phyloP scores from a whole-genome alignment of 1,140 invertebrate species.

The Eumaeus atala region DNA sequence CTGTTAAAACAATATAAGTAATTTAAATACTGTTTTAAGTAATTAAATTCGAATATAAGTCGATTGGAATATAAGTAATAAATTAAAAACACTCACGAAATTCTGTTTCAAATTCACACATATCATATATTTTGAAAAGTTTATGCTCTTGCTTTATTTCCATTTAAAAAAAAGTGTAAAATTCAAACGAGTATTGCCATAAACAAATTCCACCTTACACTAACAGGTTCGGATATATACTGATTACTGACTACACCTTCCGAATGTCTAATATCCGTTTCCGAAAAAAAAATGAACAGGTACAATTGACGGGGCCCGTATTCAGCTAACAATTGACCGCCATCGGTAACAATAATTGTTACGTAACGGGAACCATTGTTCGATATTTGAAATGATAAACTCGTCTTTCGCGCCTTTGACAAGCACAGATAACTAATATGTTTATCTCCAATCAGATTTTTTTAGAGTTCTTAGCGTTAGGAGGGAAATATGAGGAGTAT shows the following conservation, averaged over 20 bases:
- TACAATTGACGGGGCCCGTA: slow-evolving; percentile 43
- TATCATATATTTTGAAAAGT: slow-evolving; percentile 34
- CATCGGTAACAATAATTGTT: slow-evolving; percentile 20
- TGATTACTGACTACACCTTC: slow-evolving; percentile 53
- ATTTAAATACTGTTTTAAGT: no score
- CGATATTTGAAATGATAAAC: slow-evolving; percentile 11
- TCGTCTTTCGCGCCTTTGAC: background rate
- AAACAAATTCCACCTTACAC: slow-evolving; percentile 49
- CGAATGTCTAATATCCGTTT: slow-evolving; percentile 56
- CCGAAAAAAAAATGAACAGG: slow-evolving; percentile 58
- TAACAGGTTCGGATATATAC: slow-evolving; percentile 52
- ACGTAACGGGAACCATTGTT: slow-evolving; percentile 11
- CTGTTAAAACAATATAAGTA: no score
- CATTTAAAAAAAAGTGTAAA: slow-evolving; percentile 3
- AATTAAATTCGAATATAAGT: no score
- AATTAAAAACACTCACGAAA: slow-evolving; percentile 45
- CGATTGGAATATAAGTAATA: background rate
- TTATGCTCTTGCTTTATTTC: slow-evolving; percentile 57
- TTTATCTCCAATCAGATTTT: no score
- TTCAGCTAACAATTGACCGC: slow-evolving; percentile 33
- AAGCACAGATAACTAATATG: no score
- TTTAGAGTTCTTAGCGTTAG: no score
- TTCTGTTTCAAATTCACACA: slow-evolving; percentile 39
- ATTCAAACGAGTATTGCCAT: background rate
- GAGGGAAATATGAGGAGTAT: no score